Evolutionary conservation across 2,113 vertebrate species (phyloP).

Genomic region (Circaetus cinerascens): DNA sequence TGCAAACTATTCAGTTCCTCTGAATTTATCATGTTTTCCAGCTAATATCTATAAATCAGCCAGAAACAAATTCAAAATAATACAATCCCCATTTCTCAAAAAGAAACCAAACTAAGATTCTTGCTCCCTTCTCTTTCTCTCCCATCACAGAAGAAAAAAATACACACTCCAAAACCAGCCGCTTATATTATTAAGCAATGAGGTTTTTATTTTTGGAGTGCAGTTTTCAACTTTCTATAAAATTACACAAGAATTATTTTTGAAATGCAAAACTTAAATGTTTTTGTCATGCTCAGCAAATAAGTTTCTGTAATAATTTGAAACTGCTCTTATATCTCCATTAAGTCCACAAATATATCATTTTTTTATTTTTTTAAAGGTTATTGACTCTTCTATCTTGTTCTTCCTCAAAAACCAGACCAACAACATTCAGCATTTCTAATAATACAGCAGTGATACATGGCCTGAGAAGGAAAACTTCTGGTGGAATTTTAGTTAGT

Average conservation of each 20-base stretch:
- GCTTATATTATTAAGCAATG: not conserved
- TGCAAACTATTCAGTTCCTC: not conserved
- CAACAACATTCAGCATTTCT: not conserved
- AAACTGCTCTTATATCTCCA: not conserved
- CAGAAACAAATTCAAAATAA: not conserved
- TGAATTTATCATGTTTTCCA: not conserved
- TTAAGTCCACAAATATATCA: not conserved
- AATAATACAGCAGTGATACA: not conserved
- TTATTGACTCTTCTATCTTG: not conserved
- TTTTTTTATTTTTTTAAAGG: not conserved
- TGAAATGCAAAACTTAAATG: not conserved
- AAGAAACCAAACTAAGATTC: not conserved
- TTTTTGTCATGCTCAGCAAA: not conserved
- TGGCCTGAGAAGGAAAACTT: not conserved
- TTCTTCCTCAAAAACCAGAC: not conserved
- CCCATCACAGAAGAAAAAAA: not conserved
- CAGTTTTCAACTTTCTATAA: not conserved
- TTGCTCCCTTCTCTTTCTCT: not conserved
- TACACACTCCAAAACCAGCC: not conserved
- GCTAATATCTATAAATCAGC: not conserved
- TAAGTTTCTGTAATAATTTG: not conserved
- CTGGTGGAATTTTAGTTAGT: not conserved
- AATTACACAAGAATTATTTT: not conserved
- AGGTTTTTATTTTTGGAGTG: not conserved
- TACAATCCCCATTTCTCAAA: not conserved